phyloP scores from a whole-genome alignment of 2,888 invertebrate species.

The Desoria tigrina region DNA sequence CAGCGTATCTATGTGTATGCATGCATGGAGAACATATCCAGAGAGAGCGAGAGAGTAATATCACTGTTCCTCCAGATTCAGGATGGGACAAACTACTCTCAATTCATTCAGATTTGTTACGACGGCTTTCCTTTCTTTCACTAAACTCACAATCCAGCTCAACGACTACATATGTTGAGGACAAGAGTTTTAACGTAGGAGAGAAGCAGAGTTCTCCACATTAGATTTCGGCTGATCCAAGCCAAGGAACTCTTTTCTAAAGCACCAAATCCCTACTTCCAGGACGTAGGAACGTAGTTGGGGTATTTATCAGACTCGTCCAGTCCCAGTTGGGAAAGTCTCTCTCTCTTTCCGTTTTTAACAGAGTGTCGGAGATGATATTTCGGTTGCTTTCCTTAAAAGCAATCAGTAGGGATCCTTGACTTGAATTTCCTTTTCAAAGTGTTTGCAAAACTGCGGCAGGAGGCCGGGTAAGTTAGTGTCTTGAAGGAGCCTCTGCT shows the following conservation, averaged over 20 bases:
- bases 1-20: no score
- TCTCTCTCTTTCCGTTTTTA: background rate
- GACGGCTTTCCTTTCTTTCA: conserved; percentile 7
- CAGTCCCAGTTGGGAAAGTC: conserved; percentile 3
- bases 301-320: conserved; percentile 6
- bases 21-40: no score
- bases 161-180: conserved; percentile 19
- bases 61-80: no score
- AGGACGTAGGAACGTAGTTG: no score
- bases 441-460: no score
- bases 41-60: no score
- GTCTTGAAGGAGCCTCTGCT: conserved; percentile 16
- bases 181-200: background rate
- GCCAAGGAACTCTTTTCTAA: background rate
- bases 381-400: no score
- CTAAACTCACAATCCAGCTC: conserved; percentile 7
- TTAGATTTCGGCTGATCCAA: background rate
- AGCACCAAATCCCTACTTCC: no score
- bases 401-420: no score
- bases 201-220: background rate
- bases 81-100: background rate
- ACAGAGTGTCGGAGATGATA: no score
- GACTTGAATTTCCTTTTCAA: no score
- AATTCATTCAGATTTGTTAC: conserved; percentile 21
- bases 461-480: no score